These are phyloP conservation scores for Cephus nigrinus DNA, from an alignment of 2,888 invertebrate genomes.

Conservation along the genomic window DNA sequence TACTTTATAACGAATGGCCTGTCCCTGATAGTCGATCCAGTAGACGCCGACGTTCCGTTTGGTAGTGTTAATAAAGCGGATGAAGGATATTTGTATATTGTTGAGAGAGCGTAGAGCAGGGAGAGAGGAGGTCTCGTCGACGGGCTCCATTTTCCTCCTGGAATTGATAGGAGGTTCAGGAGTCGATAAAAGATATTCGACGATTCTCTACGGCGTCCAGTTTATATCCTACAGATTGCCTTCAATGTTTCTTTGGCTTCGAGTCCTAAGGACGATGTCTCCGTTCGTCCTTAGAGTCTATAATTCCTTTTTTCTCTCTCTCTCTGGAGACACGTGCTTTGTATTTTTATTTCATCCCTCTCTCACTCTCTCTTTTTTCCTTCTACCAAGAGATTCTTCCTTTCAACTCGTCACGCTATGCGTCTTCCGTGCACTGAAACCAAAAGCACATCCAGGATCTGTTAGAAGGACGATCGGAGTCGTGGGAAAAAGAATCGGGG, in stretches of 20 bases:
- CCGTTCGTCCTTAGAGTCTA: not conserved
- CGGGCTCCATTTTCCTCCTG: not conserved
- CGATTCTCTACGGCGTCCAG: not conserved
- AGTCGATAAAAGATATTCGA: not conserved
- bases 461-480: not conserved
- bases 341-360: not conserved
- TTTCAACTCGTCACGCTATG: not conserved
- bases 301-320: not conserved
- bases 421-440: not conserved
- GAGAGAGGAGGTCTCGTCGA: not conserved
- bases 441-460: not conserved
- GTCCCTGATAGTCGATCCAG: slow-evolving; percentile 83
- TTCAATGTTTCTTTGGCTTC: not conserved
- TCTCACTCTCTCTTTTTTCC: slow-evolving; percentile 1
- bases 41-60: slow-evolving; percentile 72
- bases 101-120: slow-evolving; percentile 48
- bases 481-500: not conserved
- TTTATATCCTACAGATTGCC: not conserved
- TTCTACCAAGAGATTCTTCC: not conserved
- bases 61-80: slow-evolving; percentile 75
- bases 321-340: not conserved
- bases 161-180: not conserved
- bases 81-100: slow-evolving; percentile 62
- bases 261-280: not conserved
- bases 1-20: slow-evolving; percentile 71